phyloP scores from a whole-genome alignment of 1,140 invertebrate genomes.

The Euschistus heros region DNA sequence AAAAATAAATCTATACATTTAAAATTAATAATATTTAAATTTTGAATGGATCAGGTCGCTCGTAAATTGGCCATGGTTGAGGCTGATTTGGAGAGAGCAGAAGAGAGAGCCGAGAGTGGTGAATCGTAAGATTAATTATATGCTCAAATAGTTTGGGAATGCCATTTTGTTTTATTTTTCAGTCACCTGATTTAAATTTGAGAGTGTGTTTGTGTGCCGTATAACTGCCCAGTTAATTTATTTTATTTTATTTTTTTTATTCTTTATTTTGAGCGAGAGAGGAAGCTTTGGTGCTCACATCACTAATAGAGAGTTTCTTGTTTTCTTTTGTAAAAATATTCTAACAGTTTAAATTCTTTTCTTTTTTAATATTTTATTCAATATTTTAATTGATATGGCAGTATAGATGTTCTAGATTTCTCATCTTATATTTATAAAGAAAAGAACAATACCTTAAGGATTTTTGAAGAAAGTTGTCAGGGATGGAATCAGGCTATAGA shows the following conservation, averaged over 20 bases:
- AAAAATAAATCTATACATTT: too few relatives aligned
- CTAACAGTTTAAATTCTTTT: too few relatives aligned
- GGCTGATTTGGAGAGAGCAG: constrained; percentile 98
- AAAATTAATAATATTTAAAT: too few relatives aligned
- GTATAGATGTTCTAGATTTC: too few relatives aligned
- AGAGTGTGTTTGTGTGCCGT: constrained; percentile 2
- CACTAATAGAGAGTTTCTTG: too few relatives aligned
- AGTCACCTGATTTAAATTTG: neutral
- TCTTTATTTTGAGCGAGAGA: neutral
- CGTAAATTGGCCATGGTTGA: constrained; percentile 99
- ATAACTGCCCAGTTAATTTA: constrained; percentile 2
- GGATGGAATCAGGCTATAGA: too few relatives aligned
- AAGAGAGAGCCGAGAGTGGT: constrained; percentile 98
- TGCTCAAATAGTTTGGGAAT: neutral
- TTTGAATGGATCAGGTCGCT: constrained; percentile 68
- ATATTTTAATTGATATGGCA: too few relatives aligned
- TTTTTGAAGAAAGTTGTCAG: too few relatives aligned
- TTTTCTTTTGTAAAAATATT: too few relatives aligned
- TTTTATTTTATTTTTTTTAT: neutral
- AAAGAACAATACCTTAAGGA: too few relatives aligned
- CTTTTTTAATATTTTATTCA: too few relatives aligned
- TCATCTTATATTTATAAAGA: too few relatives aligned
- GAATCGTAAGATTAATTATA: constrained; percentile 81
- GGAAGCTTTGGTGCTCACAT: neutral
- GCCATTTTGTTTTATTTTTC: neutral